A percentile compares a stretch with the other conserved stretches of the same genome.
phyloP scores from a whole-genome alignment of 2,797 vertebrate species.

The Pseudochirops cupreus region DNA sequence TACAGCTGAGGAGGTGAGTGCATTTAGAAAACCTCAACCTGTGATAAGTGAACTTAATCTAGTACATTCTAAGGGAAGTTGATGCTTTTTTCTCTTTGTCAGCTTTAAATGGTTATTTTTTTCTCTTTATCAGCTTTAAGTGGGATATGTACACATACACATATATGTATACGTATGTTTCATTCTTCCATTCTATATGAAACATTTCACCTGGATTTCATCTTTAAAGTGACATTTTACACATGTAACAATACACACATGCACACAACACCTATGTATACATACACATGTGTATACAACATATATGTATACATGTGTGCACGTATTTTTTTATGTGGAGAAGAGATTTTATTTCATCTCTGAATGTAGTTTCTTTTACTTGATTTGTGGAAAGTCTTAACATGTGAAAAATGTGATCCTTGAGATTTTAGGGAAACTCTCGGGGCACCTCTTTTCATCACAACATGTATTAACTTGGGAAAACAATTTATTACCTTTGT shows the following conservation, averaged over 20 bases:
- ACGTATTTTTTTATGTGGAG: neutral
- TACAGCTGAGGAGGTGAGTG: conserved; percentile 87
- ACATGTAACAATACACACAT: neutral
- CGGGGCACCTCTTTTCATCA: neutral
- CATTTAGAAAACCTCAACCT: neutral
- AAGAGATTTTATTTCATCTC: neutral
- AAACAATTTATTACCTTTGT: neutral
- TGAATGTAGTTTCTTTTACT: neutral
- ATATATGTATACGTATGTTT: neutral
- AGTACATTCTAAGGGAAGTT: rapidly evolving
- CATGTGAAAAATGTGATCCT: neutral
- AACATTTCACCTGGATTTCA: neutral
- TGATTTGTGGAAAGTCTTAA: neutral
- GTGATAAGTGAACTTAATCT: rapidly evolving
- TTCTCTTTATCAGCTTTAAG: rapidly evolving
- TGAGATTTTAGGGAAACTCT: neutral
- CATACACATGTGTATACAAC: too few relatives aligned
- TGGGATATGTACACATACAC: neutral
- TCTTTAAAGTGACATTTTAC: neutral
- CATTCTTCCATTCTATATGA: neutral
- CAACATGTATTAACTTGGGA: neutral
- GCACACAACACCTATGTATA: neutral
- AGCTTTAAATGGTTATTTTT: too few relatives aligned
- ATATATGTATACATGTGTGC: neutral
- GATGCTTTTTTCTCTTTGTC: rapidly evolving